Evolutionary conservation across 2,113 vertebrate genomes (phyloP).

Genomic region (Hydrochoerus hydrochaeris): DNA sequence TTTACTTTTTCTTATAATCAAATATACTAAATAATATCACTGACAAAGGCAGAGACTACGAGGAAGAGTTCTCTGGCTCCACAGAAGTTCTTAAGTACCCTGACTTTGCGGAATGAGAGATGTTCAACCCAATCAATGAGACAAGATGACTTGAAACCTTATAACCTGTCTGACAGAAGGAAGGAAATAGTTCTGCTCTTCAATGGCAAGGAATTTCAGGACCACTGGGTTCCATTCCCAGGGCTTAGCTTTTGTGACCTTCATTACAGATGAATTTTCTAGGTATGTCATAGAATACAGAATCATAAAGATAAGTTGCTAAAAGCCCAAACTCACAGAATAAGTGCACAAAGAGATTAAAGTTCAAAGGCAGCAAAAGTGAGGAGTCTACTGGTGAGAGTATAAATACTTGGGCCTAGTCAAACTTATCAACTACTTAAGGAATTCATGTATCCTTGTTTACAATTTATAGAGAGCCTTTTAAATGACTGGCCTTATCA

Average conservation of each 20-base stretch:
- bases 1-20: neutral
- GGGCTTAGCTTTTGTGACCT: conserved; percentile 57
- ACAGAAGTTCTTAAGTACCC: conserved; percentile 37
- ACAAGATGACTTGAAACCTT: conserved; percentile 57
- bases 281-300: conserved; percentile 39
- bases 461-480: neutral
- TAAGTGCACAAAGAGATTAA: conserved; percentile 27
- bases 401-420: neutral
- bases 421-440: neutral
- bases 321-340: conserved; percentile 4
- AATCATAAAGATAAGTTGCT: conserved; percentile 19
- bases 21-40: neutral
- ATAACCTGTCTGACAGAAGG: neutral
- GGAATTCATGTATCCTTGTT: neutral
- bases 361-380: neutral
- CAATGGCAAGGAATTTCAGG: conserved; percentile 45
- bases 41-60: conserved; percentile 67
- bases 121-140: conserved; percentile 71
- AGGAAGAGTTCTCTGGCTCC: conserved; percentile 47
- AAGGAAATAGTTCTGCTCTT: neutral
- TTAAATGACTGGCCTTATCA: neutral
- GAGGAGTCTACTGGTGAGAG: neutral
- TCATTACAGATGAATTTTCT: conserved; percentile 32
- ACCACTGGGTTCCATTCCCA: conserved; percentile 56
- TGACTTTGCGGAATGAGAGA: conserved; percentile 76